A percentile compares a stretch with the other conserved stretches of the same genome.
Conservation (phyloP, 2,113 vertebrate species). For the Ceratotherium simum region DNA sequence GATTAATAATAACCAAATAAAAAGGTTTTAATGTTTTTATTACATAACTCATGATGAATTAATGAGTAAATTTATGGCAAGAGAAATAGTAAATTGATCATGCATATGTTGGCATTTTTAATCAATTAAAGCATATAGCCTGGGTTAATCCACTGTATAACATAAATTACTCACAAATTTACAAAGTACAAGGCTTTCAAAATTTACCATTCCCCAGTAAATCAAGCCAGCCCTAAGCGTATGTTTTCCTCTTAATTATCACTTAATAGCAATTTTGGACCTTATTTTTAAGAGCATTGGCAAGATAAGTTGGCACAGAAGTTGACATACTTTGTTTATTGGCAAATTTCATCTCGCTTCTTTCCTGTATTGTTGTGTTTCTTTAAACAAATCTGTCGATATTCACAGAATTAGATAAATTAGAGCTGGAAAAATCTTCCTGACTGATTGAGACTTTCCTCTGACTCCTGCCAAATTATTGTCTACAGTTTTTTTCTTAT, state of each 20-base stretch:
- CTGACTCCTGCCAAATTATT: neutral
- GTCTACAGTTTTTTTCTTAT: neutral
- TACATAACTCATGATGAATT: neutral
- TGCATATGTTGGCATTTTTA: conserved; percentile 31
- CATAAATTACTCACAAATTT: conserved; percentile 68
- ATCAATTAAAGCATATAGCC: conserved; percentile 39
- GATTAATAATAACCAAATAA: conserved; percentile 57
- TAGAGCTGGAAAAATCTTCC: conserved; percentile 9
- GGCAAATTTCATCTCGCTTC: conserved; percentile 2
- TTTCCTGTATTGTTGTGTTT: conserved; percentile 76
- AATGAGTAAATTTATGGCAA: conserved; percentile 15
- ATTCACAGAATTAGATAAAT: conserved; percentile 62
- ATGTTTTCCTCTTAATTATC: conserved; percentile 73
- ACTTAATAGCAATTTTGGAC: conserved; percentile 70
- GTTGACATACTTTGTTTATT: conserved; percentile 75
- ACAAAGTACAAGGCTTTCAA: neutral
- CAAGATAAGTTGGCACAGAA: conserved; percentile 65
- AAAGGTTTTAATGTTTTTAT: conserved; percentile 3
- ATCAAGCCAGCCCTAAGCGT: conserved; percentile 63
- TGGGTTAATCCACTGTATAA: conserved; percentile 54
- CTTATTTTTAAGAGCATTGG: neutral
- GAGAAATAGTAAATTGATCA: conserved; percentile 56
- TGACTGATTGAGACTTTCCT: neutral
- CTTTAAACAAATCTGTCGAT: conserved; percentile 74
- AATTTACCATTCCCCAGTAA: conserved; percentile 13